A percentile compares a stretch with the other conserved stretches of the same genome.
phyloP scores from a whole-genome alignment of 2,113 vertebrate species.

The Dendrocopos noguchii region DNA sequence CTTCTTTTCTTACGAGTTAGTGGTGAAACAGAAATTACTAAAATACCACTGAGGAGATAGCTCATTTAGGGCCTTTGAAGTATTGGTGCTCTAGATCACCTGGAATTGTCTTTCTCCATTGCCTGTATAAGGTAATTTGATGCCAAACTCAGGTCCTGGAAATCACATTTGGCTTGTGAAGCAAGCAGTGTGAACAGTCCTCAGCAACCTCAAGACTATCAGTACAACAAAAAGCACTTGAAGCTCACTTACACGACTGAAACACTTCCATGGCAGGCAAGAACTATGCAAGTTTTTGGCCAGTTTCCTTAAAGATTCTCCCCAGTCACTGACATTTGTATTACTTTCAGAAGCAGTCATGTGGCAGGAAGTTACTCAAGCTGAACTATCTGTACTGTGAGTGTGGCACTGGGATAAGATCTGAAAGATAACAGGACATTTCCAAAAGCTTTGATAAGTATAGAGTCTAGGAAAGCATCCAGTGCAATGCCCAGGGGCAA shows the following conservation, averaged over 20 bases:
- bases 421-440: neutral
- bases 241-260: neutral
- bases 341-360: neutral
- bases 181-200: neutral
- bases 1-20: neutral
- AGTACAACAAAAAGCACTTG: neutral
- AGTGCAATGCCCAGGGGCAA: neutral
- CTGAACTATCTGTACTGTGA: neutral
- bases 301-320: neutral
- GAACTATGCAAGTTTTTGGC: neutral
- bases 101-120: neutral
- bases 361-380: neutral
- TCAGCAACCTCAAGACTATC: neutral
- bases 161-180: neutral
- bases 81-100: neutral
- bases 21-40: neutral
- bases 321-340: neutral
- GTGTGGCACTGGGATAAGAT: neutral
- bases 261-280: neutral
- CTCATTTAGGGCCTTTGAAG: neutral
- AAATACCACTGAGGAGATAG: neutral
- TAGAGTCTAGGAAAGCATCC: neutral
- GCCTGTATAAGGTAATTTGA: neutral
- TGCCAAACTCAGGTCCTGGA: neutral
- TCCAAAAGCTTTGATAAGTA: neutral